Evolutionary conservation across 1,140 invertebrate species (phyloP), one percentile per base, ranked within the genome.

Genomic region (Drosophila melanica): DNA sequence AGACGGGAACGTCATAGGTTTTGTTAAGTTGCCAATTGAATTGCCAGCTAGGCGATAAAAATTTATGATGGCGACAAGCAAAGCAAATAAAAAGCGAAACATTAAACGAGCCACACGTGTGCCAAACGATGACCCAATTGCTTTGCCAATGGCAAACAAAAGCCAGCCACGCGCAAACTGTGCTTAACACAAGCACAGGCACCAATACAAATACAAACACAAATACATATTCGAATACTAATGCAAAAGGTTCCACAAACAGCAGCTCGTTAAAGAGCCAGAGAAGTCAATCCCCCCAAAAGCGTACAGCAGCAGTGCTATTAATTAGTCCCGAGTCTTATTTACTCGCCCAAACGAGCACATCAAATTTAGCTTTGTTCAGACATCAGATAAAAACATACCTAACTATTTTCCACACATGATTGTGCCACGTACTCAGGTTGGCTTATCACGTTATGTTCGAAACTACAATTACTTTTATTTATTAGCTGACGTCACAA

Each of bases 51-150:
- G 79, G 72, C 84, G 63, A 89, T 82, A 82, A 77, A 81, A 74
- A 79, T 71, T 82, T 73, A 79, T 75, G 67, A 82, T 76, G 71
- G 62, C 68, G 48, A 57, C 70, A 60, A 75, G 65, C 66, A 81
- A 81, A 69, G 75, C 64, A 75, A 86, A 75, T 75, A 74, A 68
- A 76, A 60, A 41, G 48, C 55, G 64, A 68, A 79, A 63, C 69
- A 82, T 69, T 84, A 74, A 87, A 87, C 78, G 79, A 87, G 73
- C 55, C 76, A 89, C 82, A 89, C 84, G 82, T 89, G 82, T 82
- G 42, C 59, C 62, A 79, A 77, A 84, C 81, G 71, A 87, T 87
- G 84, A 79, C 76, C 81, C 76, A 68, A 74, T 73, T 73, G 64
- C 70, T 54, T 60, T 67, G 55, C 42, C 65, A 74, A 69, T 74